Evolutionary conservation across 2,888 invertebrate genomes (phyloP).

Genomic region (Lithophane leautieri): DNA sequence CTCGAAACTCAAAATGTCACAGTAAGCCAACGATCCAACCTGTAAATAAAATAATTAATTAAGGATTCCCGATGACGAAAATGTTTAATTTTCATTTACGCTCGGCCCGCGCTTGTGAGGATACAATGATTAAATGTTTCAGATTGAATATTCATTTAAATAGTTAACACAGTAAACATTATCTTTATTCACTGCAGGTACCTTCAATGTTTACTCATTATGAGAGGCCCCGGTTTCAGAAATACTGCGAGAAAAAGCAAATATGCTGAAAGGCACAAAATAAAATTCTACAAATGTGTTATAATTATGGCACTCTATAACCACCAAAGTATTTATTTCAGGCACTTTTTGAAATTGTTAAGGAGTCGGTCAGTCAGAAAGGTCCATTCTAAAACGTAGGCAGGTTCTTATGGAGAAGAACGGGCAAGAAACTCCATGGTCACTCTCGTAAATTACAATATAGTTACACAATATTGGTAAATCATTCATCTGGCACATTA

Average conservation of each 20-base stretch:
- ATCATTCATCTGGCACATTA: neutral
- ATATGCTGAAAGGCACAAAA: neutral
- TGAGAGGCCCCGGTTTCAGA: neutral
- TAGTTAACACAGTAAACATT: neutral
- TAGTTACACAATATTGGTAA: neutral
- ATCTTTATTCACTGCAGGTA: neutral
- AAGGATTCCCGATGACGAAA: neutral
- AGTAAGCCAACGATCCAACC: neutral
- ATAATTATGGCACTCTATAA: neutral
- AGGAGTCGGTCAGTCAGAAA: neutral
- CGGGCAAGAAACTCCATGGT: no score
- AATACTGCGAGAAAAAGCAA: neutral
- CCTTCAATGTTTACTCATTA: neutral
- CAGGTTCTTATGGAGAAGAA: no score
- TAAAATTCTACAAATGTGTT: neutral
- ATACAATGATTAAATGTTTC: slow-evolving; percentile 18
- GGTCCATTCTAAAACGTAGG: no score
- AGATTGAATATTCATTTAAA: slow-evolving; percentile 35
- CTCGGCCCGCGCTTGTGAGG: no score
- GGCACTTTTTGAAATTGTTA: neutral
- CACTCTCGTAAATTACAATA: no score
- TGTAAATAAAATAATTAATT: neutral
- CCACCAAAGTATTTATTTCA: neutral
- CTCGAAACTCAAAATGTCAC: neutral
- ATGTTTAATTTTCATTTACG: neutral